Evolutionary conservation across 2,888 invertebrate genomes (phyloP).

Genomic region (Polyommatus iphigenia): DNA sequence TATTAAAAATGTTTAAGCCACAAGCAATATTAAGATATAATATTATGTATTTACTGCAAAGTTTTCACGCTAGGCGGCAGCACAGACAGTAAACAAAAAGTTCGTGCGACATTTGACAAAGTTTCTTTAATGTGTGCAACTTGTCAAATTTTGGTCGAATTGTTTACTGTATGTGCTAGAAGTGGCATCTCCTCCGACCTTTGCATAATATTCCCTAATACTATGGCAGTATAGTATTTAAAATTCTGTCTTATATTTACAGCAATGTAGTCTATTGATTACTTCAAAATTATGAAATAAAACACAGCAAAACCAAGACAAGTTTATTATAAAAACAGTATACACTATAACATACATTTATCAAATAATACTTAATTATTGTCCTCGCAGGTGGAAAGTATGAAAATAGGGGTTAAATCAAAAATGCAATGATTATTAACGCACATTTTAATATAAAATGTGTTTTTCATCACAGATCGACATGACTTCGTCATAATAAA

Average conservation of each 20-base stretch:
- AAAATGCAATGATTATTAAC: conserved; percentile 55
- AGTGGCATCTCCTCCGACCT: too few relatives aligned
- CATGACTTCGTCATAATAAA: conserved; percentile 47
- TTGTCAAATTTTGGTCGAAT: too few relatives aligned
- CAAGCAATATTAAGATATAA: neutral
- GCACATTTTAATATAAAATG: conserved; percentile 79
- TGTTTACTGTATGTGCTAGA: too few relatives aligned
- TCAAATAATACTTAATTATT: conserved; percentile 29
- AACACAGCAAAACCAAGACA: conserved; percentile 71
- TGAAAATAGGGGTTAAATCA: conserved; percentile 51
- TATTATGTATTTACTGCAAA: too few relatives aligned
- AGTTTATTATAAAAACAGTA: conserved; percentile 55
- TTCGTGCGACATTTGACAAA: too few relatives aligned
- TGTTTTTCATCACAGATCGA: conserved; percentile 67
- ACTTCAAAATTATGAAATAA: conserved; percentile 47
- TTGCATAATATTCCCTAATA: too few relatives aligned
- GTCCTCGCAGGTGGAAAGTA: neutral
- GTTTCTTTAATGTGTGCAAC: too few relatives aligned
- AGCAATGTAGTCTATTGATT: neutral
- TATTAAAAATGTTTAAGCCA: neutral
- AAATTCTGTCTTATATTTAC: neutral
- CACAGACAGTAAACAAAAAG: too few relatives aligned
- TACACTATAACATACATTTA: conserved; percentile 31
- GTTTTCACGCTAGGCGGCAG: too few relatives aligned
- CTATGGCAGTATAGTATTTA: neutral